Base-by-base conservation (phyloP, 2,888 invertebrate genomes). In the Lithophane semibrunnea region DNA sequence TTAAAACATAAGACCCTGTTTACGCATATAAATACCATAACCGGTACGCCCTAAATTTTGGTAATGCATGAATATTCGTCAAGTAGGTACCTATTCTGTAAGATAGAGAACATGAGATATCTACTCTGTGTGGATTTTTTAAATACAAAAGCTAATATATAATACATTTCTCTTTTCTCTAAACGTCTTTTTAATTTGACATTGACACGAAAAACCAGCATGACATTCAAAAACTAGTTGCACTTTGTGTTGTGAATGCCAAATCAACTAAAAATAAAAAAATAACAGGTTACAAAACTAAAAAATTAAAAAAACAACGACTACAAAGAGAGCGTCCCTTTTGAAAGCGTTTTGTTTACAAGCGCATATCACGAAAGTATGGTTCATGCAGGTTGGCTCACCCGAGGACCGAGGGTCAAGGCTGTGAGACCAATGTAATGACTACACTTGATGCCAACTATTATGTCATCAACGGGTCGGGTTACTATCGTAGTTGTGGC, bases 361-460 rank as follows among this genome's bases (percentile, higher is more conserved):
- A 88, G 86, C 85, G 85, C 86, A 83, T 89, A 87, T 90, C 86
- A 89, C 82, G 87, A 90, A 90, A 88, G 90, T 84, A 80, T 77
- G 79, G 84, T 85, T 88, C 88, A 86, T 88, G 79, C 89, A 89
- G 91, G 92, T 92, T 92, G 86, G 88, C 92, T 92, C 92, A 93
- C 94, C 94, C 90, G 89, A 82, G 90, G 94, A 93, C 93, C 90
- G 87, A 83, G 90, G 94, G 93, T 94, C 94, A 94, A 94, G 94
- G 93, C 89, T 91, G 88, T 84, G 86, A 86, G 89, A 89, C 88
- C 90, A 86, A 83, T 84, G 87, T 91, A 91, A 91, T 90, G 89
- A 88, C 90, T 85, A 88, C 90, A 91, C 90, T 89, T 86, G 86
- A 86, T 88, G 88, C 88, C 85, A 86, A 82, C 86, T 89, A 88